Base-by-base conservation (phyloP, 2,888 invertebrate genomes). In the Dynastes grantii region DNA sequence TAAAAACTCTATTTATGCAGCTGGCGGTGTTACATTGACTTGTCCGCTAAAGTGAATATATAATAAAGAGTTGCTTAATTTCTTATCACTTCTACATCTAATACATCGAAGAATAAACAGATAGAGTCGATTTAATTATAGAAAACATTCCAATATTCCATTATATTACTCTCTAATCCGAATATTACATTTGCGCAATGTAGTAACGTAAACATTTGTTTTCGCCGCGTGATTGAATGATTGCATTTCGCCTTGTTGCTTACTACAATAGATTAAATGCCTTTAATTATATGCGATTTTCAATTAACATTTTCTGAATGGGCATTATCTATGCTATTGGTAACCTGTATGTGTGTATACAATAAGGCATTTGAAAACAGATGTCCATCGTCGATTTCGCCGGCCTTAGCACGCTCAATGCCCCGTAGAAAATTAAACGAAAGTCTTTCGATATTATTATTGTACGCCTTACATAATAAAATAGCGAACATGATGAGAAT, bases 211-310 rank as follows among this genome's bases (percentile, higher is more conserved):
- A 9, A 45, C 45, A 45, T 45, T 45, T 45, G 45, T 45, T 45
- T 45, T 6, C 8, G 45, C 11, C 9, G 45, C 9, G 45, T 45
- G 6, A 45, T 45, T 45, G 55, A 55, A 55, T 13, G 55, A 2
- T n/a, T n/a, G 55, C 55, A 55, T 55, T 55, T 11, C 55, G 16
- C 55, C 55, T 37, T 2, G 32, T 32, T 32, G 32, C 32, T 5
- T 32, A 32, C 32, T 32, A 3, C 65, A 40, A 65, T 13, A 40
- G 65, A 65, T 65, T 40, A 65, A 65, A 65, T 9, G 40, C 40
- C 16, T 65, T 65, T 65, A 65, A 65, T 65, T 65, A 40, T n/a
- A 37, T 65, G 65, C 40, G 37, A 40, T 65, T 65, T 65, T 65
- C 65, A 65, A 65, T 65, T 65, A 65, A 65, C 40, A 32, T 11